A percentile compares a stretch with the other conserved stretches of the same genome.
Conservation (phyloP, 53 echinoderm and acorn worm genomes). For the Zoroaster sp. region DNA sequence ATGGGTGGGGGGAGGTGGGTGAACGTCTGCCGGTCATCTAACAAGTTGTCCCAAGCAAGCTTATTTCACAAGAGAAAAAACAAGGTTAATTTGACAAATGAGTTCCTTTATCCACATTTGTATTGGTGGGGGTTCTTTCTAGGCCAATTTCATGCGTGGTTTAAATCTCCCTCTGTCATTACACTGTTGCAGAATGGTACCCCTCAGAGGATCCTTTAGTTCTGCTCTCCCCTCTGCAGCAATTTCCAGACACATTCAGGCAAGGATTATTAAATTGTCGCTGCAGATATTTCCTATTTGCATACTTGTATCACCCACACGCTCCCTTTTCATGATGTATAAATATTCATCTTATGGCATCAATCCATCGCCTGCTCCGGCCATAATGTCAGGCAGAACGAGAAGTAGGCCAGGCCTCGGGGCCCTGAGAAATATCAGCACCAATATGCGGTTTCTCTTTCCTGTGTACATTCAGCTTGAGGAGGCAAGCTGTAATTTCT, state of each 20-base stretch:
- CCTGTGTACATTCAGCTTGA: constrained; percentile 19
- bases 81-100: constrained; percentile 44
- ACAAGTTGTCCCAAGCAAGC: neutral
- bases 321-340: constrained; percentile 65
- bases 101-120: constrained; percentile 17
- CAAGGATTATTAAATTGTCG: constrained; percentile 74
- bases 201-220: neutral
- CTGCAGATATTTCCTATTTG: constrained; percentile 63
- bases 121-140: constrained; percentile 4
- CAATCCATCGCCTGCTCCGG: constrained; percentile 43
- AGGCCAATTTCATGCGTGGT: constrained; percentile 63
- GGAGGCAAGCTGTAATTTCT: constrained; percentile 12
- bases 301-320: constrained; percentile 76
- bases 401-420: constrained; percentile 48
- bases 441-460: constrained; percentile 6
- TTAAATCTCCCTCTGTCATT: neutral
- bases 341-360: constrained; percentile 78
- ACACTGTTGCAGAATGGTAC: neutral
- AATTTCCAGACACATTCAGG: constrained; percentile 69
- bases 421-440: constrained; percentile 35
- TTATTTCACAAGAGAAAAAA: neutral
- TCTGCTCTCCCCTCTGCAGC: constrained; percentile 19
- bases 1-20: neutral
- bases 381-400: constrained; percentile 46
- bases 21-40: too few species aligned